A percentile compares a stretch with the other conserved stretches of the same genome.
Evolutionary conservation across 2,113 vertebrate species (phyloP).

Genomic region (Lepisosteus oculatus): DNA sequence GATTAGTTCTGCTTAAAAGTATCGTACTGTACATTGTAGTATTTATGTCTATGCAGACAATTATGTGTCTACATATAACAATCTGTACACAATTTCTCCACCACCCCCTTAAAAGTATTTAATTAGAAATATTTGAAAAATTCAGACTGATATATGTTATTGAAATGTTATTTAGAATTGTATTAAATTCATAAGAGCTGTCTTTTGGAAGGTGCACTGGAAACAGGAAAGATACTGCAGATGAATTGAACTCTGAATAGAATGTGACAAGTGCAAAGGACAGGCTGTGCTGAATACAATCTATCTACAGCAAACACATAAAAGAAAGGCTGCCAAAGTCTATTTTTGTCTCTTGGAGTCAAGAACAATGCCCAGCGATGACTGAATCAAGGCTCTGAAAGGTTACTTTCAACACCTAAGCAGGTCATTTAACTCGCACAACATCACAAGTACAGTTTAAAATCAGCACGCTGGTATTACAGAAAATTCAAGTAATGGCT

Average conservation of each 20-base stretch:
- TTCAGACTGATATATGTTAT: neutral
- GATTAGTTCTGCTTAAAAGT: slow-evolving; percentile 19
- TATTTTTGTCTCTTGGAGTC: neutral
- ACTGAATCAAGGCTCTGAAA: neutral
- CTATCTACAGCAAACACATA: neutral
- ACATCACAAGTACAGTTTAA: neutral
- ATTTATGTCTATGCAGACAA: neutral
- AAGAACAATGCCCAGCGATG: neutral
- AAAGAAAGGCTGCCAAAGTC: slow-evolving; percentile 1
- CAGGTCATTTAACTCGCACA: neutral
- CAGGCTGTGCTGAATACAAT: neutral
- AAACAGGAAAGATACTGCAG: neutral
- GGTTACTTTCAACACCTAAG: neutral
- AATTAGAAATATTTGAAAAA: neutral
- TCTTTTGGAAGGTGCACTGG: neutral
- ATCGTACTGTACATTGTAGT: neutral
- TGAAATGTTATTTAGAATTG: neutral
- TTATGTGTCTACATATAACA: neutral
- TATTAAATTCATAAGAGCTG: neutral
- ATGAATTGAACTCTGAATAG: slow-evolving; percentile 13
- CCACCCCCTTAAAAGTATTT: neutral
- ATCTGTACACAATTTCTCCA: neutral
- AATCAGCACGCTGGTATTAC: no score
- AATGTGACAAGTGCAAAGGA: slow-evolving; percentile 10
- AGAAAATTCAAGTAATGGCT: no score